Evolutionary conservation across 2,113 vertebrate genomes (phyloP).

Genomic region (Elaphurus davidianus): DNA sequence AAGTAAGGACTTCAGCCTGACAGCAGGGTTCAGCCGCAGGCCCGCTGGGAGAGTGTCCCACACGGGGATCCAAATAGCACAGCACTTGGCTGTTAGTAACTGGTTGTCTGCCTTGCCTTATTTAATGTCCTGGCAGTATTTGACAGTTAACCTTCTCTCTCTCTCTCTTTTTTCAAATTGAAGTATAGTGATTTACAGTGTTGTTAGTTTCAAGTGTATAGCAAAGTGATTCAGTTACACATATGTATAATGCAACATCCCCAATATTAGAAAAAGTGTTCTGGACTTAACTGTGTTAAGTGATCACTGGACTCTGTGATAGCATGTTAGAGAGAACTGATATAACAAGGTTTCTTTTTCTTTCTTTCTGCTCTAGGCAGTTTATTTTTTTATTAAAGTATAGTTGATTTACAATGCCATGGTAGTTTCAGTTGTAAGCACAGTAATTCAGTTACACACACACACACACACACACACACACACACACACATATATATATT

Average conservation of each 20-base stretch:
- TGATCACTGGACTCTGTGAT: not conserved
- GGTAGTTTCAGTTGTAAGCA: not conserved
- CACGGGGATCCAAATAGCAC: not conserved
- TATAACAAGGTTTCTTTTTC: not conserved
- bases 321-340: not conserved
- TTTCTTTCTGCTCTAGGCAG: not conserved
- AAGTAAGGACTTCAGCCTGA: slow-evolving; percentile 82
- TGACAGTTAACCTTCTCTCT: not conserved
- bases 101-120: not conserved
- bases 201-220: not conserved
- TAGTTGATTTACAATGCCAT: not conserved
- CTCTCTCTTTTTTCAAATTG: not conserved
- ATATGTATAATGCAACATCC: not conserved
- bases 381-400: not conserved
- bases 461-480: too few species aligned
- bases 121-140: not conserved
- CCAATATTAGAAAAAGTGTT: not conserved
- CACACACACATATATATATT: not conserved
- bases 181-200: not conserved
- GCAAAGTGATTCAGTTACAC: not conserved
- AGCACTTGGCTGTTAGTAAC: not conserved
- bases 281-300: not conserved
- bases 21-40: not conserved
- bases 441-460: not conserved
- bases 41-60: not conserved